Percentiles rank a stretch among this genome's conserved stretches.
Evolutionary conservation across 2,888 invertebrate genomes (phyloP).

Genomic region (Drosophila paracracens): DNA sequence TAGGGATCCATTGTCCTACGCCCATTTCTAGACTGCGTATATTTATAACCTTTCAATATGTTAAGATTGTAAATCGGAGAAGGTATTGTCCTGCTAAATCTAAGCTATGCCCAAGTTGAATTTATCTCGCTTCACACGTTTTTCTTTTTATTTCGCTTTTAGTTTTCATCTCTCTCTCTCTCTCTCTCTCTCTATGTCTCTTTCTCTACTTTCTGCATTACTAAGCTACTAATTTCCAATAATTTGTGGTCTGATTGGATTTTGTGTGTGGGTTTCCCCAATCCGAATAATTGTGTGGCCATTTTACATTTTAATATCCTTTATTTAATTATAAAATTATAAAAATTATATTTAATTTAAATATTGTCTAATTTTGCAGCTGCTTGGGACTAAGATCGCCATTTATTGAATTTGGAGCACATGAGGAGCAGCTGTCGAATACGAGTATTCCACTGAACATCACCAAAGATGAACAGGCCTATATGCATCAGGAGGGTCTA

Average conservation of each 20-base stretch:
- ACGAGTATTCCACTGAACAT: conserved; percentile 84
- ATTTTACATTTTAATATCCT: too few relatives aligned
- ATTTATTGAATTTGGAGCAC: conserved; percentile 84
- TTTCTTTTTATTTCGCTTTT: too few relatives aligned
- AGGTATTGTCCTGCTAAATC: background rate
- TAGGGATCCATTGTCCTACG: background rate
- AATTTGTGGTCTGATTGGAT: background rate
- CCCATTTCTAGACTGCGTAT: background rate
- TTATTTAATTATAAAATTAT: background rate
- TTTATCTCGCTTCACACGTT: too few relatives aligned
- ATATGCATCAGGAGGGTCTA: conserved; percentile 84
- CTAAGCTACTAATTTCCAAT: too few relatives aligned
- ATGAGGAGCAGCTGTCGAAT: conserved; percentile 83
- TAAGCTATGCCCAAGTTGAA: background rate
- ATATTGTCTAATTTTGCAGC: conserved; percentile 55
- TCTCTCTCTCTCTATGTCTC: too few relatives aligned
- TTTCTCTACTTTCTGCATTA: too few relatives aligned
- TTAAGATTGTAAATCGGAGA: background rate
- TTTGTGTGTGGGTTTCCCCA: background rate
- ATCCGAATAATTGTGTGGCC: too few relatives aligned
- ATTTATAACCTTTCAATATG: background rate
- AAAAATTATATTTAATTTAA: background rate
- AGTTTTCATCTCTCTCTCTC: too few relatives aligned
- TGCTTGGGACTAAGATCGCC: conserved; percentile 84
- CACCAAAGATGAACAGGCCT: conserved; percentile 84